Evolutionary conservation across 2,113 vertebrate genomes (phyloP).

Genomic region (Ahaetulla prasina): DNA sequence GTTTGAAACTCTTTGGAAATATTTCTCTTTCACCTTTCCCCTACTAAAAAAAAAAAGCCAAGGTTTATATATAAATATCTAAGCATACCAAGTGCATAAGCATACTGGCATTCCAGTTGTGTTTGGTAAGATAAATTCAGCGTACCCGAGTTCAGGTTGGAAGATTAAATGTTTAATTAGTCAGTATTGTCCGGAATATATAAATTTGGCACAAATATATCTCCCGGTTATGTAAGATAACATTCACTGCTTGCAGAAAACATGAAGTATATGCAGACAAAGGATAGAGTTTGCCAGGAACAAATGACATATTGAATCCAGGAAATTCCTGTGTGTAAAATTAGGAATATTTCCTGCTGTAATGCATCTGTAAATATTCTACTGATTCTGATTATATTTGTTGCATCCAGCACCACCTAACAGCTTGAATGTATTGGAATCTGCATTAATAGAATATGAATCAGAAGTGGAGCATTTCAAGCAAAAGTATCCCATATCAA

Average conservation of each 20-base stretch:
- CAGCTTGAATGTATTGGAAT: constrained; percentile 1
- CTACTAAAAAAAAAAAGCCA: background rate
- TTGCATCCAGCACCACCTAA: constrained; percentile 50
- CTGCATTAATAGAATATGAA: constrained; percentile 1
- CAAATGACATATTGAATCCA: constrained; percentile 60
- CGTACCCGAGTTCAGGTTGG: constrained; percentile 25
- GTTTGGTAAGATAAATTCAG: constrained; percentile 7
- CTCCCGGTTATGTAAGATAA: constrained; percentile 19
- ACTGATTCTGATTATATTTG: constrained; percentile 44
- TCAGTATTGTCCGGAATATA: constrained; percentile 20
- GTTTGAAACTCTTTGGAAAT: constrained; percentile 7
- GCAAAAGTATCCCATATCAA: constrained; percentile 17
- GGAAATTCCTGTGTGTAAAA: constrained; percentile 64
- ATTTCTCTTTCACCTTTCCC: constrained; percentile 7
- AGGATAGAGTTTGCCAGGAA: constrained; percentile 58
- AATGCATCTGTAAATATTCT: constrained; percentile 49
- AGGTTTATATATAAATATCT: constrained; percentile 11
- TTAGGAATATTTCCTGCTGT: constrained; percentile 55
- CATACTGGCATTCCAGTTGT: background rate
- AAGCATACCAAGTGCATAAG: background rate
- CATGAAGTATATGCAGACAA: constrained; percentile 58
- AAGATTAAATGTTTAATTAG: constrained; percentile 31
- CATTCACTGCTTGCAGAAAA: constrained; percentile 51
- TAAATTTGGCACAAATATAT: constrained; percentile 41
- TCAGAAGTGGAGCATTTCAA: background rate